Base-by-base conservation (phyloP, 2,888 invertebrate species). In the Bursaphelenchus okinawaensis region DNA sequence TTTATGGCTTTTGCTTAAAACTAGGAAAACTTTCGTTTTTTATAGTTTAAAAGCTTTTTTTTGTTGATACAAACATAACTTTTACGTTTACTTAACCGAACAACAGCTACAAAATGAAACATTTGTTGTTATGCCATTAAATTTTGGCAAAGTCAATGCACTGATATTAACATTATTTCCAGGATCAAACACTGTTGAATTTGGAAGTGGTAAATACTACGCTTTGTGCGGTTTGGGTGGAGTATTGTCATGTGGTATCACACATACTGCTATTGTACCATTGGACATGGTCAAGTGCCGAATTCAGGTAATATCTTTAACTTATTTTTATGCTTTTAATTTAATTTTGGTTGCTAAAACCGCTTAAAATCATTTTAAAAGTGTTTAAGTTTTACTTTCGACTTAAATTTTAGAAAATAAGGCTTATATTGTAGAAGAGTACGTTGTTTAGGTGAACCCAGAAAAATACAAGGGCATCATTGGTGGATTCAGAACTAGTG, bases 251-350 rank as follows among this genome's bases (percentile, higher is more conserved):
- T 92, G 92, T 84, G 92, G 92, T 82, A 85, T 88, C 70, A 92
- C 92, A 16, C 92, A 92, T 84, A 89, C 90, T 12, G 87, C 89
- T 74, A 88, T 96, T 61, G 93, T 93, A 19, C 96, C 96, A 3
- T 87, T 96, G 73, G 96, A 96, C 87, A 87, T 93, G 85, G 92
- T 93, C 55, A 93, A 93, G 86, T 93, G 93, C 84, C 89, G 93
- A 73, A 89, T 93, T 73, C 93, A 93, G 86, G 83, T 83, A 68
- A 16, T 63, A 3, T 59, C 20, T 22, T 29, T 59, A n/a, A 20
- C 40, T 50, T 3, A 40, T 59, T 59, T 59, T n/a, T n/a, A n/a
- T n/a, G n/a, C n/a, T n/a, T n/a, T n/a, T n/a, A n/a, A n/a, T n/a
- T n/a, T n/a, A n/a, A n/a, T 1, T 40, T 40, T 40, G 6, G 12